Conservation (phyloP, 2,797 vertebrate genomes). For the Vultur gryphus region DNA sequence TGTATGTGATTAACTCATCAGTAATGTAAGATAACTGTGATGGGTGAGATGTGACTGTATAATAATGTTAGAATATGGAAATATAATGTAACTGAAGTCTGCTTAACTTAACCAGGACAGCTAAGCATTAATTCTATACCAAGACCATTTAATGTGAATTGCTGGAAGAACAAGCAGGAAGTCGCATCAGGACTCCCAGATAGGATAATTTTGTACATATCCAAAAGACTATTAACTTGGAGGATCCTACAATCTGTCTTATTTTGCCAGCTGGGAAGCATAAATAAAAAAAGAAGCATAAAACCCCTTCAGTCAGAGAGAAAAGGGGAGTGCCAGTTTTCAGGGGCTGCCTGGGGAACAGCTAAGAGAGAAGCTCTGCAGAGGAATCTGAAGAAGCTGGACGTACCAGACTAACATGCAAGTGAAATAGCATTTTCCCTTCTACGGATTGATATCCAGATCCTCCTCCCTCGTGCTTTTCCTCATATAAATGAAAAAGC, state of each 20-base stretch:
- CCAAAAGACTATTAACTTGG: neutral
- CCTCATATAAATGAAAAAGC: neutral
- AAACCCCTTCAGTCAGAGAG: neutral
- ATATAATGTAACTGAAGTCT: neutral
- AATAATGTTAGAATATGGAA: neutral
- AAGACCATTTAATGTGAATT: neutral
- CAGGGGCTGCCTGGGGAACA: neutral
- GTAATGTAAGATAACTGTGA: neutral
- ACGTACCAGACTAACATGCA: neutral
- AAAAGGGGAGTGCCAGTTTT: neutral
- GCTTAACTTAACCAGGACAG: neutral
- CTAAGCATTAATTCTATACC: neutral
- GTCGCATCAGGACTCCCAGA: neutral
- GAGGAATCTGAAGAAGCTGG: neutral
- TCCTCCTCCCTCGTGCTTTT: neutral
- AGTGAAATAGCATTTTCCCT: neutral
- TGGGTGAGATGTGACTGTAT: neutral
- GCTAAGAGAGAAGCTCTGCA: neutral
- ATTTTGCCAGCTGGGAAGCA: neutral
- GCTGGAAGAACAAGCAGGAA: neutral
- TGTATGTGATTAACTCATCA: neutral
- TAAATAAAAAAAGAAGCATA: neutral
- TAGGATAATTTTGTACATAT: neutral
- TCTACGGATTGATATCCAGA: neutral
- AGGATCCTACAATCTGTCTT: neutral